Conservation (phyloP, 2,888 invertebrate species). For the Ceratothoa steindachneri region DNA sequence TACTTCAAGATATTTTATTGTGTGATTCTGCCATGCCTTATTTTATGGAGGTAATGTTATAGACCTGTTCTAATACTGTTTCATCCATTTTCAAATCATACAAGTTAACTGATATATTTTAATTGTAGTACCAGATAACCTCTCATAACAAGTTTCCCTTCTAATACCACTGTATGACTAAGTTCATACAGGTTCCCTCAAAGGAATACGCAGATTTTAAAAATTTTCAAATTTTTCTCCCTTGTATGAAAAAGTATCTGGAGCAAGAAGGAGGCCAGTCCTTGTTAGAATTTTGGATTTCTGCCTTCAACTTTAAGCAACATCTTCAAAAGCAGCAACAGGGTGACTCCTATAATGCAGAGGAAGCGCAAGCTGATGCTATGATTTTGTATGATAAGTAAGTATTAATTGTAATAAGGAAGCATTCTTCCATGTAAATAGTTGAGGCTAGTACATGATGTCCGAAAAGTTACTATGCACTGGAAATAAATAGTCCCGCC, state of each 20-base stretch:
- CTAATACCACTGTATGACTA: no score
- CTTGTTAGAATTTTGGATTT: conserved; percentile 84
- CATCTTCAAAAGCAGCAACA: conserved; percentile 60
- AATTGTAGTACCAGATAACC: no score
- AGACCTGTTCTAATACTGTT: neutral
- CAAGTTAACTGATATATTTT: no score
- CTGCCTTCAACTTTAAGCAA: conserved; percentile 78
- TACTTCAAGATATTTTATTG: conserved; percentile 79
- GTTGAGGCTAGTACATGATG: neutral
- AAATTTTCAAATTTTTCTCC: no score
- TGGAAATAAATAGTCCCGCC: no score
- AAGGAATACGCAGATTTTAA: no score
- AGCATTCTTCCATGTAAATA: conserved; percentile 41
- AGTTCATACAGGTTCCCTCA: no score
- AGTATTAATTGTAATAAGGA: conserved; percentile 72
- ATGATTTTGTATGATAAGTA: conserved; percentile 90
- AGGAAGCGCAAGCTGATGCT: conserved; percentile 84
- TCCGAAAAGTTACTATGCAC: neutral
- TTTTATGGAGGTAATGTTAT: conserved; percentile 72
- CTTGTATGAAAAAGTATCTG: conserved; percentile 74
- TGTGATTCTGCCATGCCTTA: conserved; percentile 88
- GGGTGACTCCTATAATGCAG: neutral
- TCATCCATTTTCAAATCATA: no score
- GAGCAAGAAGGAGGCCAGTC: conserved; percentile 76
- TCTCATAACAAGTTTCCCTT: no score